A percentile compares a stretch with the other conserved stretches of the same genome.
Conservation (phyloP, 2,797 vertebrate genomes). For the Pangasius larnaudii region DNA sequence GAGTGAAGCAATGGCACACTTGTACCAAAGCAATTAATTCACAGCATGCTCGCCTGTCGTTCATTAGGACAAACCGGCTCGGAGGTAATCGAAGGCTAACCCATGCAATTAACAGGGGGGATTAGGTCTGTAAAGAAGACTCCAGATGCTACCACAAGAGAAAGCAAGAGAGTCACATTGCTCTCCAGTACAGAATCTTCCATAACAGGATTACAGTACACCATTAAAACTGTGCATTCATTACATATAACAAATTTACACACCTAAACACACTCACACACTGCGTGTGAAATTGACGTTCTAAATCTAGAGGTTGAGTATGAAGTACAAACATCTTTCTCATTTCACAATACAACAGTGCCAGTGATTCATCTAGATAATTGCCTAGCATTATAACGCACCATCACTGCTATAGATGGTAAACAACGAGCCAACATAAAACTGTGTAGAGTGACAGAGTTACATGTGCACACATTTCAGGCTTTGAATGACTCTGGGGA, state of each 20-base stretch:
- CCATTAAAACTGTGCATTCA: constrained; percentile 8
- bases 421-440: neutral
- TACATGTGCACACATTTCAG: neutral
- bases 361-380: constrained; percentile 5
- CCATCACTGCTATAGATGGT: neutral
- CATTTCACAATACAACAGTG: neutral
- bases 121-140: constrained; percentile 54
- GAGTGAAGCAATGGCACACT: constrained; percentile 45
- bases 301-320: constrained; percentile 2
- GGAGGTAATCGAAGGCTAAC: constrained; percentile 57
- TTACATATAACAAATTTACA: constrained; percentile 16
- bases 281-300: neutral
- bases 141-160: constrained; percentile 50
- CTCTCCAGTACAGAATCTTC: constrained; percentile 21
- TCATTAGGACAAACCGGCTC: constrained; percentile 56
- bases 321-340: constrained; percentile 14
- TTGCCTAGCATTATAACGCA: constrained; percentile 2
- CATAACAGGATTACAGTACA: constrained; percentile 12
- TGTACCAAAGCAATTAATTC: constrained; percentile 62
- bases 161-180: constrained; percentile 14
- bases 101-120: constrained; percentile 57
- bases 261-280: neutral
- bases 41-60: constrained; percentile 52
- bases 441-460: neutral
- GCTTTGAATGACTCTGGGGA: neutral